Base-by-base conservation (phyloP, 2,113 vertebrate genomes). In the Pelecanoides urinatrix region DNA sequence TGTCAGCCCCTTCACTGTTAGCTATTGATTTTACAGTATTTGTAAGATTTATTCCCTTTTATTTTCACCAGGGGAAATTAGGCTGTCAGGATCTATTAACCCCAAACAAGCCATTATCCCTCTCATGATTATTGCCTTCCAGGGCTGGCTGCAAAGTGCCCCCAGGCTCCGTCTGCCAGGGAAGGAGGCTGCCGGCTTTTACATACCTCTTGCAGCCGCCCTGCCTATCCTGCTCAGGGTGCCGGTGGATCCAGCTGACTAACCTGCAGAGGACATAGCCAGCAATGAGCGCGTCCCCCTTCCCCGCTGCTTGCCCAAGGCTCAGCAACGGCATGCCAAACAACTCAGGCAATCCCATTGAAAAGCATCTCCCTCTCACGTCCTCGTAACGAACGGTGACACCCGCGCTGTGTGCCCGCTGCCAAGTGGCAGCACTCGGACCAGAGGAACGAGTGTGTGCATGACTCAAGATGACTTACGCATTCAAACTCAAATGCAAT, bases 1-100 rank as follows among this genome's bases (percentile, higher is more conserved):
- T 94, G 91, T 95, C 94, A 97, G 93, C 66, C 84, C 93, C 95
- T 96, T 94, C 94, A 82, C 90, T 95, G 92, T 86, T 75, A 86
- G 74, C 68, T 97, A 98, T 98, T 93, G 97, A 97, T 97, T 98
- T 97, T 97, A 96, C 97, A 97, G 95, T 98, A 96, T 95, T 95
- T 95, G 42, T 93, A 86, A 97, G 96, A 98, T 97, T 96, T 97
- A 98, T 96, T 95, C 89, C 83, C 94, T 96, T 96, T 96, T 96
- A 97, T 96, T 97, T 97, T 95, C 94, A 96, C 96, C 94, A 92
- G 88, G 96, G 97, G 97, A 98, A 98, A 97, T 98, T 96, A 97
- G 90, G 65, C 90, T 96, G 96, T 95, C 96, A 97, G 91, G 95
- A 96, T 95, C 96, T 96, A 97, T 97, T 97, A 97, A 96, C 94